A percentile compares a stretch with the other conserved stretches of the same genome.
phyloP scores from a whole-genome alignment of 2,888 invertebrate species.

The Sialis lutaria region DNA sequence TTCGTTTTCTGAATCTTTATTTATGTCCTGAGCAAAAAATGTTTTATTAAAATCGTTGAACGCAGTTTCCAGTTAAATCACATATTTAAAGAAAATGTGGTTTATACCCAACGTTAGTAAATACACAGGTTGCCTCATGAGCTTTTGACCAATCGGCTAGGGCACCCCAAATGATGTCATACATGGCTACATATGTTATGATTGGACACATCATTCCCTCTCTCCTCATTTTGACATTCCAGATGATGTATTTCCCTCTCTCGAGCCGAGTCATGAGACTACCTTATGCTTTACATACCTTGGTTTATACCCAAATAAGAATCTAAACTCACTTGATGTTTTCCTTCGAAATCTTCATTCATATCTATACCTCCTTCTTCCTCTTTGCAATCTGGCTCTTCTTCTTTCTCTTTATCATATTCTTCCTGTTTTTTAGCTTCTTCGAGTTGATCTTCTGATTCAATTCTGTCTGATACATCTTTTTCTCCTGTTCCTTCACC shows the following conservation, averaged over 20 bases:
- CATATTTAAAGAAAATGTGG: background rate
- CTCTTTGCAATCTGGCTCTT: slow-evolving; percentile 64
- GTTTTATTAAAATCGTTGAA: background rate
- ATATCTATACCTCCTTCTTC: slow-evolving; percentile 89
- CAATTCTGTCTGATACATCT: slow-evolving; percentile 87
- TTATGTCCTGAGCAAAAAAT: slow-evolving; percentile 15
- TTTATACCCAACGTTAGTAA: background rate
- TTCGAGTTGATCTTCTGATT: slow-evolving; percentile 81
- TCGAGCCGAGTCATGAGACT: no score
- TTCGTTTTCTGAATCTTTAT: slow-evolving; percentile 44
- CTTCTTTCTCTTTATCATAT: slow-evolving; percentile 45
- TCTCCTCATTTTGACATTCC: no score
- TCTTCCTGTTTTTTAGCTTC: slow-evolving; percentile 68
- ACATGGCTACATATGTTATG: no score
- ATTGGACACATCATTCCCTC: no score
- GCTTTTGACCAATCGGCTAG: no score
- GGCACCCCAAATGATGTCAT: background rate
- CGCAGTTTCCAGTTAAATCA: background rate
- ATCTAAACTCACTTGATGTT: slow-evolving; percentile 42
- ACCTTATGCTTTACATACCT: no score
- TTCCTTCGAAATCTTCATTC: slow-evolving; percentile 89
- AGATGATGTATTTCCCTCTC: no score
- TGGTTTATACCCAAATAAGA: background rate
- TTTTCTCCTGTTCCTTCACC: slow-evolving; percentile 87
- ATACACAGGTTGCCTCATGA: no score